These are phyloP conservation scores for Hipposideros armiger DNA, from an alignment of 2,113 vertebrate genomes.

Conservation along the genomic window DNA sequence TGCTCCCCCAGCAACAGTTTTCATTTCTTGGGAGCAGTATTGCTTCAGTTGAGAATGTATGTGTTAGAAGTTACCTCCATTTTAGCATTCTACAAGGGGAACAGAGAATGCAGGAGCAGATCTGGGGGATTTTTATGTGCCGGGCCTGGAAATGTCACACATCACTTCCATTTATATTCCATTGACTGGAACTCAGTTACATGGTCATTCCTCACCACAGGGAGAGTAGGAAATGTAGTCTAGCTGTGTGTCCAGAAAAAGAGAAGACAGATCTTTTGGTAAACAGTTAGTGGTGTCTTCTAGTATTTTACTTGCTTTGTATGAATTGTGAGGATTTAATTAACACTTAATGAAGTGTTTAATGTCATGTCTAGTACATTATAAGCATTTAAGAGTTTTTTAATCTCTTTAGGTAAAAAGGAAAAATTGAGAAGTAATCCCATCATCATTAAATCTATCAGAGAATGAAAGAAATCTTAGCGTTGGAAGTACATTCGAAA, in stretches of 20 bases:
- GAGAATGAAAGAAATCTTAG: constrained; percentile 1
- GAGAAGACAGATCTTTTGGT: neutral
- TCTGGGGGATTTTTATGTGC: neutral
- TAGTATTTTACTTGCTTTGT: constrained; percentile 5
- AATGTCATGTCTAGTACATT: neutral
- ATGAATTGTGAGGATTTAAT: neutral
- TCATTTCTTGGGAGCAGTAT: neutral
- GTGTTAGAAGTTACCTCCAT: neutral
- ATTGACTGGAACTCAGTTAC: neutral
- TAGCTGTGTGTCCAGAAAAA: neutral
- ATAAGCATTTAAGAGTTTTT: neutral
- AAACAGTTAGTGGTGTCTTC: neutral
- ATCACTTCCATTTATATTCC: neutral
- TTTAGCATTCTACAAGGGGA: neutral
- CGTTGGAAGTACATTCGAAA: constrained; percentile 16
- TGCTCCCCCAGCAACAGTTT: neutral
- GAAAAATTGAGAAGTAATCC: neutral
- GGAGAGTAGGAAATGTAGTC: neutral
- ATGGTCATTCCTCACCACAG: neutral
- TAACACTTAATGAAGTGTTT: neutral
- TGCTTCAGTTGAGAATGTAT: neutral
- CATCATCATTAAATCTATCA: neutral
- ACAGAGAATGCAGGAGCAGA: neutral
- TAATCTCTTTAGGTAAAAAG: neutral
- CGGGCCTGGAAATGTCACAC: neutral